phyloP scores from a whole-genome alignment of 2,888 invertebrate species.

The Cryptocephalus moraei region DNA sequence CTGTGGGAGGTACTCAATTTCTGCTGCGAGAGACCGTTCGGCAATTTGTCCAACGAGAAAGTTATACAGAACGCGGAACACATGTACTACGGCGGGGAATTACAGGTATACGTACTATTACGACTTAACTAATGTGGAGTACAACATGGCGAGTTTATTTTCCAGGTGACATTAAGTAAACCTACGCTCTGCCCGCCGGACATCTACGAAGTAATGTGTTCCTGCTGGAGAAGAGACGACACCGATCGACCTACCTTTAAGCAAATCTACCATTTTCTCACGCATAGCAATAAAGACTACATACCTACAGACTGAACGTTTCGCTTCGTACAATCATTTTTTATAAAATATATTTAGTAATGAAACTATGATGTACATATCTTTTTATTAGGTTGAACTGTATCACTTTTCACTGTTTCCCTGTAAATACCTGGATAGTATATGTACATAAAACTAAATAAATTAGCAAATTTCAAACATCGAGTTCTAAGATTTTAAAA shows the following conservation, averaged over 20 bases:
- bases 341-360: no score
- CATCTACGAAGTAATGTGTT: conserved; percentile 65
- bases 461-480: no score
- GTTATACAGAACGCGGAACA: conserved; percentile 55
- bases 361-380: no score
- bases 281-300: conserved; percentile 48
- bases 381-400: no score
- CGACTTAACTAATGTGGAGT: not conserved
- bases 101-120: conserved; percentile 39
- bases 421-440: no score
- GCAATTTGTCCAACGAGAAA: conserved; percentile 49
- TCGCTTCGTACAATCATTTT: conserved; percentile 11
- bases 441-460: no score
- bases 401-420: no score
- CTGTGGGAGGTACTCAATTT: conserved; percentile 54
- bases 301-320: conserved; percentile 35
- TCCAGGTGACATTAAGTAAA: conserved; percentile 50
- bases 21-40: conserved; percentile 50
- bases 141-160: conserved; percentile 1
- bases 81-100: conserved; percentile 52
- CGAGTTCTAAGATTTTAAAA: no score
- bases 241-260: conserved; percentile 49
- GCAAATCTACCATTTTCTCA: conserved; percentile 60
- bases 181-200: conserved; percentile 66
- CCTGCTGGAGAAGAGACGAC: conserved; percentile 56